phyloP scores from a whole-genome alignment of 2,888 invertebrate genomes.

The Polydrusus pterygomalis region DNA sequence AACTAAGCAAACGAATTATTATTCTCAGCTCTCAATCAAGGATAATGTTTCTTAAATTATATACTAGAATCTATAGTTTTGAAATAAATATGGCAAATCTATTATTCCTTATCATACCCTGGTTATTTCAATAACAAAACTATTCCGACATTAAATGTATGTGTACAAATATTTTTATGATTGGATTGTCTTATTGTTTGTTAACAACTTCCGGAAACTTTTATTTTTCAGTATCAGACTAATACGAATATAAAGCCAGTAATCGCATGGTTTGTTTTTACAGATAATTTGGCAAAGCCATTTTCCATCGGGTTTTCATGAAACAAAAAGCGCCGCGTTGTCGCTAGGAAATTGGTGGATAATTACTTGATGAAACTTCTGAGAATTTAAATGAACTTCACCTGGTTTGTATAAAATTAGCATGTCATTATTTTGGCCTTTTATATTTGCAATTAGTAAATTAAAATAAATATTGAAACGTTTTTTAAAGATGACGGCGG shows the following conservation, averaged over 20 bases:
- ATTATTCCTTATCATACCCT: no score
- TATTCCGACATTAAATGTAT: no score
- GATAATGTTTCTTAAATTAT: no score
- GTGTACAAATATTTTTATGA: no score
- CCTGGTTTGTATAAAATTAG: constrained; percentile 7
- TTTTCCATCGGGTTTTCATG: not conserved
- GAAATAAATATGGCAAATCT: no score
- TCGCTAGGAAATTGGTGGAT: constrained; percentile 2
- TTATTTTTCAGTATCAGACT: not conserved
- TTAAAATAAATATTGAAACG: not conserved
- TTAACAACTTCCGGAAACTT: not conserved
- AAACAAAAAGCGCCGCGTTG: constrained; percentile 7
- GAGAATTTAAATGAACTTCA: constrained; percentile 18
- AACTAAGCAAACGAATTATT: no score
- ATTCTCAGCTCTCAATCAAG: no score
- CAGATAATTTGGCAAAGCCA: constrained; percentile 21
- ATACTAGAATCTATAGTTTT: no score
- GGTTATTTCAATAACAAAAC: no score
- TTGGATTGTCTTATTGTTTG: not conserved
- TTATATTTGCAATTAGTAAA: not conserved
- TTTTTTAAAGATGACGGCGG: not conserved
- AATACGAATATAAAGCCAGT: not conserved
- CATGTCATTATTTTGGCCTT: not conserved
- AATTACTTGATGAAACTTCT: constrained; percentile 4
- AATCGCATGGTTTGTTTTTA: constrained; percentile 14